These are phyloP conservation scores for Cacoxenus indagator DNA, from an alignment of 2,888 invertebrate genomes.

Conservation along the genomic window DNA sequence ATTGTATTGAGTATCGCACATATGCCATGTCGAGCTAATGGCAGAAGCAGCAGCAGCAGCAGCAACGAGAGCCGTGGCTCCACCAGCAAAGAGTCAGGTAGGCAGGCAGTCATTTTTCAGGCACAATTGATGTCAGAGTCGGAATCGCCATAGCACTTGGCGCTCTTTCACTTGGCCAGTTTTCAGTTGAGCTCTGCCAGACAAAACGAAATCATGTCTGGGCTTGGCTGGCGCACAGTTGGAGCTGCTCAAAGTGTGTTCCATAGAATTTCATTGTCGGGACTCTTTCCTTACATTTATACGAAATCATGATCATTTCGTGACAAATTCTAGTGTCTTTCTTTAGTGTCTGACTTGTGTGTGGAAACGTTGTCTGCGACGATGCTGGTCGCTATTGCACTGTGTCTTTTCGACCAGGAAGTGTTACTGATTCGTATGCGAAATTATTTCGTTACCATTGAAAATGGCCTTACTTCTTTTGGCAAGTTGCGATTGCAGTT, in stretches of 20 bases:
- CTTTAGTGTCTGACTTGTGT: constrained; percentile 40
- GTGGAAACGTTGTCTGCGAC: not conserved
- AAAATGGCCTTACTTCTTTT: not conserved
- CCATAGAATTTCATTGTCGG: constrained; percentile 10
- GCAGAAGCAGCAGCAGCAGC: not conserved
- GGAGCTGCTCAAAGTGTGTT: constrained; percentile 11
- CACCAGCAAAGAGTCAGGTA: not conserved
- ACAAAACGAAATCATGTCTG: not conserved
- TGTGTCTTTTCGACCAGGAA: constrained; percentile 24
- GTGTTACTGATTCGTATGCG: constrained; percentile 21
- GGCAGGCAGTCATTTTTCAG: not conserved
- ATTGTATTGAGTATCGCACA: constrained; percentile 20
- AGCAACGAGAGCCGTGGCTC: not conserved
- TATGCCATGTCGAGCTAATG: no score
- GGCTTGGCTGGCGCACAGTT: constrained; percentile 22
- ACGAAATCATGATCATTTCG: constrained; percentile 60
- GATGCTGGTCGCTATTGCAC: not conserved
- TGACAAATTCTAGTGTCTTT: constrained; percentile 66
- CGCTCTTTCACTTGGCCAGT: constrained; percentile 12
- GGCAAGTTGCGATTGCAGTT: not conserved
- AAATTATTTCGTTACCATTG: constrained; percentile 24
- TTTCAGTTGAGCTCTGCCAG: not conserved
- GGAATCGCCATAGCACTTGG: no score
- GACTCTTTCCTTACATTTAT: constrained; percentile 9
- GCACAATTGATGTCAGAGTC: constrained; percentile 22